These are phyloP conservation scores for Drosophila suzukii DNA, from an alignment of 1,140 invertebrate species.

Conservation along the genomic window DNA sequence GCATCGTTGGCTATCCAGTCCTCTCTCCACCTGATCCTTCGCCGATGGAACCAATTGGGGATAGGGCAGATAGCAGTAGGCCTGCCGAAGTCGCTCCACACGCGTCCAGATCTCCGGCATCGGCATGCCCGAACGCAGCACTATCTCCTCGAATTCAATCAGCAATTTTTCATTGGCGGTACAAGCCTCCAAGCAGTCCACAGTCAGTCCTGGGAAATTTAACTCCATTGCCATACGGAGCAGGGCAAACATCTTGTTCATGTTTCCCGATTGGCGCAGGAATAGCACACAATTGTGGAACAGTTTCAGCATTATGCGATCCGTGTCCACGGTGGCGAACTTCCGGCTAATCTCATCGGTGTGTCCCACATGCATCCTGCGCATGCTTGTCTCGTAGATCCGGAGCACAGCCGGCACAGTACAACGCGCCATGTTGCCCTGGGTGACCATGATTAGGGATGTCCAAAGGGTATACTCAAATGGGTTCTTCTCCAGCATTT, in stretches of 20 bases:
- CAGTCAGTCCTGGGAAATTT: slow-evolving; percentile 85
- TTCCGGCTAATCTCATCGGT: neutral
- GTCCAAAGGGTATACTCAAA: slow-evolving; percentile 87
- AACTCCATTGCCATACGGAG: slow-evolving; percentile 87
- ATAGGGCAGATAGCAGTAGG: slow-evolving; percentile 87
- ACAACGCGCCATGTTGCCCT: slow-evolving; percentile 87
- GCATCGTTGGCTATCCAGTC: slow-evolving; percentile 87
- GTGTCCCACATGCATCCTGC: slow-evolving; percentile 85
- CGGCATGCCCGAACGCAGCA: slow-evolving; percentile 87
- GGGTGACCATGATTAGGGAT: slow-evolving; percentile 86
- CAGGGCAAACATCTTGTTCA: slow-evolving; percentile 88
- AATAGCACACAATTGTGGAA: slow-evolving; percentile 87
- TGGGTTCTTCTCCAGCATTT: slow-evolving; percentile 84
- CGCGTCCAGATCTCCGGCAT: slow-evolving; percentile 89
- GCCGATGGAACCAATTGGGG: slow-evolving; percentile 20
- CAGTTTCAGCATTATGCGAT: slow-evolving; percentile 85
- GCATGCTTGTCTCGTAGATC: slow-evolving; percentile 86
- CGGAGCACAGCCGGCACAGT: slow-evolving; percentile 86
- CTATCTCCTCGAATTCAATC: slow-evolving; percentile 87
- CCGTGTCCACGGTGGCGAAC: slow-evolving; percentile 54
- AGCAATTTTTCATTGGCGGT: slow-evolving; percentile 85
- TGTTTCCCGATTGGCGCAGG: slow-evolving; percentile 88
- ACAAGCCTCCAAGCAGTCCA: slow-evolving; percentile 83
- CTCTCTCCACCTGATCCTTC: slow-evolving; percentile 55
- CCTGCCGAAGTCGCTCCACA: slow-evolving; percentile 87